Evolutionary conservation across 1,140 invertebrate species (phyloP), one percentile per base, ranked within the genome.

Genomic region (Teleopsis dalmanni): DNA sequence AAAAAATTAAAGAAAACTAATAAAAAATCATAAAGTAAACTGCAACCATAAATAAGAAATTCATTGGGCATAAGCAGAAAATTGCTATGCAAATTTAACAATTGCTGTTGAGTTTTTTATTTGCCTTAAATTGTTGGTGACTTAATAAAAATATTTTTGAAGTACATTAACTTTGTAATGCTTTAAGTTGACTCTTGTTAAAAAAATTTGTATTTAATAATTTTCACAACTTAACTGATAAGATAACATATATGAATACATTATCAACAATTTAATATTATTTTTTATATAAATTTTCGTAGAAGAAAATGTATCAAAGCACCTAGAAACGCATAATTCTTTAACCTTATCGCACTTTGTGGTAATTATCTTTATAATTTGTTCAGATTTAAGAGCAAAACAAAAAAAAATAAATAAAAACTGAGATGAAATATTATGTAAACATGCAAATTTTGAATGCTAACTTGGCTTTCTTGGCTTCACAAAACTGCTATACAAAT

Each of bases 381-480:
- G 41, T 27, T 29, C 19, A 29, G 27, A 29, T 43, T 43, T 27
- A 43, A 43, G 31, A 31, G 25, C 26, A 43, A n/a, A n/a, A n/a
- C n/a, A n/a, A n/a, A n/a, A n/a, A n/a, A n/a, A n/a, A n/a, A n/a
- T n/a, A n/a, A n/a, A n/a, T n/a, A n/a, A n/a, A n/a, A n/a, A n/a
- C n/a, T n/a, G n/a, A n/a, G n/a, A n/a, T n/a, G n/a, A n/a, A 43
- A 31, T 47, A 59, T 62, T 65, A 55, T 57, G 59, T 57, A 65
- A 65, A 65, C 62, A 65, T 65, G 62, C 62, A 65, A 65, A 65
- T 62, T 65, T 55, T 59, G 53, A 49, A n/a, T n/a, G n/a, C n/a
- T n/a, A n/a, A n/a, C n/a, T n/a, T n/a, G n/a, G n/a, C n/a, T 34
- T 34, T 34, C 33, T 34, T 14, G 6, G 33, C 33, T 14, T 4